Evolutionary conservation across 2,888 invertebrate species (phyloP).

Genomic region (Ypsolopha sequella): DNA sequence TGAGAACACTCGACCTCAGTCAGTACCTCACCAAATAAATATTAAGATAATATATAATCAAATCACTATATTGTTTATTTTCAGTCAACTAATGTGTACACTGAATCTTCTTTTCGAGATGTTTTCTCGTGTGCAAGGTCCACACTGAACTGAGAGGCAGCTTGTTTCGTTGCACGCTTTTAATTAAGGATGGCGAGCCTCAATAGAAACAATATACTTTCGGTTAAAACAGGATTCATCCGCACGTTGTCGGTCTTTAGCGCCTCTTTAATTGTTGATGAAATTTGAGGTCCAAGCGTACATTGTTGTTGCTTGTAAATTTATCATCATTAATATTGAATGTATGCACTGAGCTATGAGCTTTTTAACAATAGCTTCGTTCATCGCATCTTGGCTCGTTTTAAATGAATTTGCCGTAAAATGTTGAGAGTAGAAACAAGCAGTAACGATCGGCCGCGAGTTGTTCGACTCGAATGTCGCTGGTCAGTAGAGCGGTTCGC

Average conservation of each 20-base stretch:
- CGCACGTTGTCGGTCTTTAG: conserved; percentile 27
- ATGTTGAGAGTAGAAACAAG: no score
- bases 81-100: no score
- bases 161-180: conserved; percentile 11
- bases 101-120: conserved; percentile 13
- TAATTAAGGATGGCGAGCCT: conserved; percentile 47
- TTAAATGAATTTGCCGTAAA: no score
- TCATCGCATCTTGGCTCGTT: no score
- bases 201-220: conserved; percentile 44
- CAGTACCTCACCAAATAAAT: neutral
- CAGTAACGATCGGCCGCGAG: no score
- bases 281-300: neutral
- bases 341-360: no score
- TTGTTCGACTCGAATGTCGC: neutral
- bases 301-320: no score
- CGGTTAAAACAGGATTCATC: conserved; percentile 65
- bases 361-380: no score
- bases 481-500: conserved; percentile 3
- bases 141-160: conserved; percentile 34
- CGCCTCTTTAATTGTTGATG: conserved; percentile 9
- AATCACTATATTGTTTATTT: conserved; percentile 11
- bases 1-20: conserved; percentile 16
- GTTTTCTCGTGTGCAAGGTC: neutral
- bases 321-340: no score
- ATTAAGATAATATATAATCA: conserved; percentile 14